Conservation (phyloP, 1,140 invertebrate genomes). For the Drosophila chauvacae region DNA sequence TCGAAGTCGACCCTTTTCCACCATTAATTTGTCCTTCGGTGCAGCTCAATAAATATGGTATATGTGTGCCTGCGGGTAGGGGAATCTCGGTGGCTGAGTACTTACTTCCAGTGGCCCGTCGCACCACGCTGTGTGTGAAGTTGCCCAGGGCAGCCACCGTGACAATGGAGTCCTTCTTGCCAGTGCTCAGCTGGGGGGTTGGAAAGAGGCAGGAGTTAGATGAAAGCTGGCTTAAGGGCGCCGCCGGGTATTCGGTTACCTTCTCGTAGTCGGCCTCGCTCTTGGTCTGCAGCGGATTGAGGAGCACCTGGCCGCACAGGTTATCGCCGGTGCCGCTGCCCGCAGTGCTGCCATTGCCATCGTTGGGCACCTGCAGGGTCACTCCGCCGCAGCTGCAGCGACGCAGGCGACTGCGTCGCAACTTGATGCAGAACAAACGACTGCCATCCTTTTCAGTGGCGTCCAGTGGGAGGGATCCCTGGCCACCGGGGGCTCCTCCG, state of each 20-base stretch:
- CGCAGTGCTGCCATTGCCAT: conserved; percentile 70
- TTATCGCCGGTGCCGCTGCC: conserved; percentile 61
- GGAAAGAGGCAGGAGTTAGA: not conserved
- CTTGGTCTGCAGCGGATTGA: conserved; percentile 79
- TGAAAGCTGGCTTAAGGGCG: conserved; percentile 6
- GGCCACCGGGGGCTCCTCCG: conserved; percentile 11
- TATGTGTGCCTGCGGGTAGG: not conserved
- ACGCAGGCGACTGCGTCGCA: conserved; percentile 72
- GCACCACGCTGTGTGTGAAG: conserved; percentile 82
- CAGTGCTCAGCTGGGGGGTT: conserved; percentile 71
- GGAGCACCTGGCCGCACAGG: conserved; percentile 78
- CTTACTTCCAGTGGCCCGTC: conserved; percentile 82
- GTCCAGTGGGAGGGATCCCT: conserved; percentile 58
- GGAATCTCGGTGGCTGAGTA: conserved; percentile 17
- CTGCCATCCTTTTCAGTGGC: conserved; percentile 77
- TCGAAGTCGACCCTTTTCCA: not conserved
- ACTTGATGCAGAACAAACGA: conserved; percentile 79
- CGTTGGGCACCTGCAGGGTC: conserved; percentile 58
- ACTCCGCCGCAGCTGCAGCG: conserved; percentile 76
- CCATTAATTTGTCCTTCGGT: conserved; percentile 8
- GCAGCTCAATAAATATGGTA: not conserved
- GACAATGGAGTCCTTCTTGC: conserved; percentile 84
- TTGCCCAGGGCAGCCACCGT: conserved; percentile 80
- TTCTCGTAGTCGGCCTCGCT: conserved; percentile 83
- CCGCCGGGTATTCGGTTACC: conserved; percentile 51